Conservation (phyloP, 1,140 invertebrate genomes). For the Araneus ventricosus region DNA sequence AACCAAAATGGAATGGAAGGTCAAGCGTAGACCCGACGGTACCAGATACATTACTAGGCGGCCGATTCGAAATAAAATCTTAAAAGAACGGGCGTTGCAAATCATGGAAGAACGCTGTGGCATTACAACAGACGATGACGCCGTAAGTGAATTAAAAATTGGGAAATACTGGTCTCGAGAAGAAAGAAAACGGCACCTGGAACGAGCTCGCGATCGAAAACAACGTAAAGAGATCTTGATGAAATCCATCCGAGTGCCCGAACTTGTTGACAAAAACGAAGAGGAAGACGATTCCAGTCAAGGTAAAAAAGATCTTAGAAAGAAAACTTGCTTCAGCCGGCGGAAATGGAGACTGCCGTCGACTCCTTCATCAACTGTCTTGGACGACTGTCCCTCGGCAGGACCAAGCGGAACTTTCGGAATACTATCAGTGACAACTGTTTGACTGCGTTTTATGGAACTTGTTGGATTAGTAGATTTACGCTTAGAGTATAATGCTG, state of each 20-base stretch:
- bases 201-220: conserved; percentile 85
- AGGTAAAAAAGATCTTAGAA: conserved; percentile 44
- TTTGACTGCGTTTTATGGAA: background rate
- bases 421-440: conserved; percentile 71
- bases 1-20: conserved; percentile 88
- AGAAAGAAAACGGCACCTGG: conserved; percentile 88
- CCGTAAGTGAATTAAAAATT: conserved; percentile 89
- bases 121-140: conserved; percentile 90
- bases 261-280: conserved; percentile 58
- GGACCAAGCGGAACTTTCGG: conserved; percentile 61
- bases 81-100: conserved; percentile 86
- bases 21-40: conserved; percentile 89
- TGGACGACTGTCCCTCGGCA: conserved; percentile 59
- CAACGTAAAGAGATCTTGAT: conserved; percentile 79
- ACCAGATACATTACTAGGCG: conserved; percentile 88
- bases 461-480: background rate
- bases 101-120: conserved; percentile 86
- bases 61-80: conserved; percentile 86
- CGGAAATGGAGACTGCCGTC: conserved; percentile 41
- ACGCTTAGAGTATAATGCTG: background rate
- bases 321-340: background rate
- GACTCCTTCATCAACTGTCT: conserved; percentile 64
- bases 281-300: conserved; percentile 69
- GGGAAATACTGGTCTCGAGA: conserved; percentile 91
- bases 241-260: conserved; percentile 60